Evolutionary conservation across 1,140 invertebrate genomes (phyloP), one percentile per base, ranked within the genome.

Genomic region (Heliconius hewitsoni): DNA sequence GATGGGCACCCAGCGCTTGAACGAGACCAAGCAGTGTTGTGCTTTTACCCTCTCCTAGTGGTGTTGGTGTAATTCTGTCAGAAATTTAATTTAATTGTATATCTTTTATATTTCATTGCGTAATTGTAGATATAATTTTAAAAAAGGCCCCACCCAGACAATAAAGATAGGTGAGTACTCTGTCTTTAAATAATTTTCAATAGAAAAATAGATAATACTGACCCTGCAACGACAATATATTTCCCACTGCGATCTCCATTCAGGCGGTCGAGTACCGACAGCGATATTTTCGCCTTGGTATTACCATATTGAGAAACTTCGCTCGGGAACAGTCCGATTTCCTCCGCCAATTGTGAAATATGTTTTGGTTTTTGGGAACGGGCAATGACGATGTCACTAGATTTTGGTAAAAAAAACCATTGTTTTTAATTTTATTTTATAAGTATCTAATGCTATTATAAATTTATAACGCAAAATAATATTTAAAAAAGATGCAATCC

Each of bases 11-110:
- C 13, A 99, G 94, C 11, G 99, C 98, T 95, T 99, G 99, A 13
- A 97, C 97, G 73, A 99, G 93, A 50, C 99, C 99, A 84, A 99
- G 96, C 0, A 98, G 96, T 0, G 99, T 99, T 0, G 99, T 99
- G 90, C 97, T 99, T 95, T 99, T 99, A 2, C 99, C 99, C 95
- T 99, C 99, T 9, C 99, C 99, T 3, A 99, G 95, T 0, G 99
- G 98, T 0, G 99, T 99, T 1, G 99, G 99, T 1, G 98, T 99
- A 13, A 99, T 99, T 19, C 97, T 98, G 18, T 46, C 23, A 34
- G n/a, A 71, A 77, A n/a, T 3, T 23, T 23, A 0, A 23, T 66
- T 60, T 27, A 2, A 9, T 27, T 60, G 9, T 23, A 60, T 60
- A 46, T 16, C 0, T 37, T 37, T 37, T 46, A 46, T 16, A 46